phyloP scores from a whole-genome alignment of 2,113 vertebrate genomes.

The Lampris megalopsis region DNA sequence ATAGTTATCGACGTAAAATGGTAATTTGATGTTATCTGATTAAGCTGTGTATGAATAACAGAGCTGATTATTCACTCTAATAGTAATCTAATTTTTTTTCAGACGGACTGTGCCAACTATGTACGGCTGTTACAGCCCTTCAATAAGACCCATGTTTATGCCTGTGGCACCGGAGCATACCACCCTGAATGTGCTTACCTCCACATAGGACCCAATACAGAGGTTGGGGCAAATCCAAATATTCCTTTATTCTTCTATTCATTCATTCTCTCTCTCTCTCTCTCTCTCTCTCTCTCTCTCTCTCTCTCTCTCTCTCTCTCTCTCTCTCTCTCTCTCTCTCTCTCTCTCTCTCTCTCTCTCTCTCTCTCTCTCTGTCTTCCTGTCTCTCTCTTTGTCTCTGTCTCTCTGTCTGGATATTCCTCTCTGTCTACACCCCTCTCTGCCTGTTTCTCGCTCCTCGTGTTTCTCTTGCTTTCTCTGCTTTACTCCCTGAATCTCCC shows the following conservation, averaged over 20 bases:
- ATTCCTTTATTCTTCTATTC: too few relatives aligned
- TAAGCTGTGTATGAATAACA: too few relatives aligned
- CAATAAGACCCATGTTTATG: conserved; percentile 87
- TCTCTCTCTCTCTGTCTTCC: background rate
- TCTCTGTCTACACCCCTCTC: conserved; percentile 13
- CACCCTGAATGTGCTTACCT: conserved; percentile 87
- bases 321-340: background rate
- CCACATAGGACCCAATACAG: conserved; percentile 71
- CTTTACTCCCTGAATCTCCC: background rate
- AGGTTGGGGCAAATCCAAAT: conserved; percentile 70
- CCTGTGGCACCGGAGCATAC: conserved; percentile 88
- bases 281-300: background rate
- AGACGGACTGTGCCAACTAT: conserved; percentile 91
- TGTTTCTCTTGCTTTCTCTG: background rate
- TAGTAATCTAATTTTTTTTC: background rate
- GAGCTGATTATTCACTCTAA: too few relatives aligned
- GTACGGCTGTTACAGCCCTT: conserved; percentile 88
- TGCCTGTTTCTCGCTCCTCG: background rate
- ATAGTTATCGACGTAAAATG: too few relatives aligned
- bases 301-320: background rate
- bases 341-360: background rate
- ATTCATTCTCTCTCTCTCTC: background rate
- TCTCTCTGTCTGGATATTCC: background rate
- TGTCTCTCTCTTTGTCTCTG: conserved; percentile 7
- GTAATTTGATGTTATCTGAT: too few relatives aligned